A percentile compares a stretch with the other conserved stretches of the same genome.
These are phyloP conservation scores for Drosophila pseudotakahashii DNA, from an alignment of 2,888 invertebrate genomes.

Conservation along the genomic window DNA sequence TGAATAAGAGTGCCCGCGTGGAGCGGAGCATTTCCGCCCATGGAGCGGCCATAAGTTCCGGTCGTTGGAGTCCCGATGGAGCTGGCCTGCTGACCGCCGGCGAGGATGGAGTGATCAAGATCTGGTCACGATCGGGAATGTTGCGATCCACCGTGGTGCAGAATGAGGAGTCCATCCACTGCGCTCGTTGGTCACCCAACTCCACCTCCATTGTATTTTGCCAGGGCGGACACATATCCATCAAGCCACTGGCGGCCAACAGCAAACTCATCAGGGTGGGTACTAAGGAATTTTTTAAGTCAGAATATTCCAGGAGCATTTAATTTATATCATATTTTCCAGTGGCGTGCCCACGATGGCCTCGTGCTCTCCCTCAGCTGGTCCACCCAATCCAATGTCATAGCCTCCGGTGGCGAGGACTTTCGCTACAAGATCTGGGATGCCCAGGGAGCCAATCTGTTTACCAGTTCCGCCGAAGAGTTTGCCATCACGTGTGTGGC, in stretches of 20 bases:
- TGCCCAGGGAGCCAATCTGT: constrained; percentile 93
- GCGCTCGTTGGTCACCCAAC: constrained; percentile 92
- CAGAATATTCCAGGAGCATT: too few species aligned
- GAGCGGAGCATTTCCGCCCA: constrained; percentile 98
- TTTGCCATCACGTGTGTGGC: constrained; percentile 95
- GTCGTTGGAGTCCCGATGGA: constrained; percentile 97
- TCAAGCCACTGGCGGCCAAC: constrained; percentile 90
- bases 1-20: constrained; percentile 94
- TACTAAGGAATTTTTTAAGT: too few species aligned
- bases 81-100: constrained; percentile 96
- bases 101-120: constrained; percentile 97
- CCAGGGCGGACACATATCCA: constrained; percentile 88
- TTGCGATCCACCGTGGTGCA: constrained; percentile 95
- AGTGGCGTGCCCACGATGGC: constrained; percentile 98
- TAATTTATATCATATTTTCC: not conserved
- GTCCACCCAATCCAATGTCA: constrained; percentile 95
- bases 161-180: constrained; percentile 92
- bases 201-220: constrained; percentile 89
- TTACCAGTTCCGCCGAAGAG: constrained; percentile 92
- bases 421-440: constrained; percentile 95
- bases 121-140: constrained; percentile 98
- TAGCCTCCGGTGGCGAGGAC: constrained; percentile 98
- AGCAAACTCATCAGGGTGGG: constrained; percentile 89
- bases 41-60: constrained; percentile 93
- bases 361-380: constrained; percentile 96